Evolutionary conservation across 2,113 vertebrate genomes (phyloP), one percentile per base, ranked within the genome.

Genomic region (Galbula dea): DNA sequence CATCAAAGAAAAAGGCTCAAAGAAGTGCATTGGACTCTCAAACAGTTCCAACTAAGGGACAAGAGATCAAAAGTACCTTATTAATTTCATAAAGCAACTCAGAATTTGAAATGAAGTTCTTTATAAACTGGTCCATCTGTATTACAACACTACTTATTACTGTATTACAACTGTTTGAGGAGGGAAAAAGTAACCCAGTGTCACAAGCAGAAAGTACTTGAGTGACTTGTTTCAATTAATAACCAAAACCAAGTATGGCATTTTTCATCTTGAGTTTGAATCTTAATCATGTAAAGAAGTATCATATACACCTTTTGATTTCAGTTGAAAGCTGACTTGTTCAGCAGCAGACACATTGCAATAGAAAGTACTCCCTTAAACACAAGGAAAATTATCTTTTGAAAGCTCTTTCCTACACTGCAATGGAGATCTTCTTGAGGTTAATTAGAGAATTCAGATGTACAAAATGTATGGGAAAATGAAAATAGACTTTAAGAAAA

Each of bases 391-490:
- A 10, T 17, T 41, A 74, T 4, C 8, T 36, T 36, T 55, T 7
- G 5, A 66, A 86, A 37, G 46, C 67, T 71, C 62, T 26, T 55
- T 93, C 67, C 39, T 80, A 71, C 82, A 82, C 5, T 55, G 41
- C 13, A 78, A 54, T 91, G 91, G 41, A 73, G 45, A 45, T 66
- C 79, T 66, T 75, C 72, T 87, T 95, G 41, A 86, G 65, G 83
- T 67, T 61, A 69, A 71, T 65, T 88, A 94, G 57, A n/a, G 79
- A 86, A 96, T 69, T 95, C 73, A 88, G 84, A 74, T 93, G 48
- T 62, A 57, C 11, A 79, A 75, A 57, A 62, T 59, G 30, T 32
- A 86, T 22, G 34, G 7, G 45, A 84, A 57, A 54, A 32, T 21
- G 8, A 86, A 81, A 79, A 81, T 55, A 45, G 3, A 49, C 48